Evolutionary conservation across 2,888 invertebrate species (phyloP).

Genomic region (Melinopterus prodromus): DNA sequence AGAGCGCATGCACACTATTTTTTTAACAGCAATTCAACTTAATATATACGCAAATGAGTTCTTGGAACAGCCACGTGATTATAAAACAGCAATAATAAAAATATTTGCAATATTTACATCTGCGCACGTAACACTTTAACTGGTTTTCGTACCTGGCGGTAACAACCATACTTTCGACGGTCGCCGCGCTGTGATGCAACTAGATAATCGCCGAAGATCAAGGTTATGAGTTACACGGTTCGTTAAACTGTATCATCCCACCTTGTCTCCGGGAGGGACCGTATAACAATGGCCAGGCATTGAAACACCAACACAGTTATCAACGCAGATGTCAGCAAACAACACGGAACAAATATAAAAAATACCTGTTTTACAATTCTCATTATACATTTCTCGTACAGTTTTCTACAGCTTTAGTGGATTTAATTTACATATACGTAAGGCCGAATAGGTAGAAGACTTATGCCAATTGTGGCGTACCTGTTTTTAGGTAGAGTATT

Average conservation of each 20-base stretch:
- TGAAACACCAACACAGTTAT: background rate
- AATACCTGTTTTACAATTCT: too few relatives aligned
- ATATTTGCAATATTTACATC: background rate
- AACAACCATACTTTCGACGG: background rate
- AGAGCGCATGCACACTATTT: background rate
- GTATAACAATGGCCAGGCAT: background rate
- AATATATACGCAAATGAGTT: background rate
- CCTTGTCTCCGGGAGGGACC: background rate
- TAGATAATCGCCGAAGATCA: background rate
- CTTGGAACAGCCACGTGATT: background rate
- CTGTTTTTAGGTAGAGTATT: too few relatives aligned
- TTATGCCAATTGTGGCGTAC: too few relatives aligned
- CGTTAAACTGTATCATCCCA: constrained; percentile 4
- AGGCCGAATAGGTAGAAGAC: too few relatives aligned
- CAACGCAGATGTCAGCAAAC: background rate
- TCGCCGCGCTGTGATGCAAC: background rate
- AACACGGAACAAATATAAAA: background rate
- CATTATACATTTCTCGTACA: too few relatives aligned
- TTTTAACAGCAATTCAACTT: background rate
- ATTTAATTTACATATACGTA: too few relatives aligned
- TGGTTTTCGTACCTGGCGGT: background rate
- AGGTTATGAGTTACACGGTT: constrained; percentile 4
- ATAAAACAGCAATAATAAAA: background rate
- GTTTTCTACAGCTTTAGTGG: too few relatives aligned
- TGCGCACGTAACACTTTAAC: background rate